Conservation (phyloP, 92 coral and sea anemone genomes). For the Heliopora coerulea region DNA sequence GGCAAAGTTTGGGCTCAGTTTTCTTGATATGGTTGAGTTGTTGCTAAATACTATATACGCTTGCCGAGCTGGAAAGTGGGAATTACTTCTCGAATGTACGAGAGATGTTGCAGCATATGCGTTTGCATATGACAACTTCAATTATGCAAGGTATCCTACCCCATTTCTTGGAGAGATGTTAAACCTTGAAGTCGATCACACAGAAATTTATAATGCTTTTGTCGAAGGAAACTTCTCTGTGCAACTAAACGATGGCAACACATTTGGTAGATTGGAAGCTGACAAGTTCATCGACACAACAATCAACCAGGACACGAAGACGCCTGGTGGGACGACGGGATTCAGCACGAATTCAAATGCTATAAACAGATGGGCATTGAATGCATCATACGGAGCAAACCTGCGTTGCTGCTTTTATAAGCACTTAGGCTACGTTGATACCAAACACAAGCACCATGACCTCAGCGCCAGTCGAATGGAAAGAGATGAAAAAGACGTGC, state of each 20-base stretch:
- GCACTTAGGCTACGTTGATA: neutral
- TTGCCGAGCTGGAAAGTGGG: slow-evolving; percentile 43
- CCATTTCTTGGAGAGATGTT: slow-evolving; percentile 18
- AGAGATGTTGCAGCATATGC: slow-evolving; percentile 39
- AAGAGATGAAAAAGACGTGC: neutral
- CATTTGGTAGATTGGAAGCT: no score
- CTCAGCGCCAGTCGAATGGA: neutral
- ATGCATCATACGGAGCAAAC: no score
- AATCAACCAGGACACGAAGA: slow-evolving; percentile 22
- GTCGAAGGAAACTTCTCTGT: no score
- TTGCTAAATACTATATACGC: slow-evolving; percentile 29
- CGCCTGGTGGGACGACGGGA: neutral
- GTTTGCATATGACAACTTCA: slow-evolving; percentile 51
- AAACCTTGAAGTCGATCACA: neutral
- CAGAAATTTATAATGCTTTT: neutral
- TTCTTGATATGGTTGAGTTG: slow-evolving; percentile 52
- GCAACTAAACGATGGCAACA: no score
- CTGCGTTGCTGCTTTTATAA: no score
- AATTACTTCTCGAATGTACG: slow-evolving; percentile 43
- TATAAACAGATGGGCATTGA: no score
- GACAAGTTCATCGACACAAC: slow-evolving; percentile 16
- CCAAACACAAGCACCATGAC: slow-evolving; percentile 5
- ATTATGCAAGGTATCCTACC: neutral
- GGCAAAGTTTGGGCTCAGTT: slow-evolving; percentile 51
- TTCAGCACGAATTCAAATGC: no score